Base-by-base conservation (phyloP, 2,113 vertebrate species). In the Dryoscopus gambensis region DNA sequence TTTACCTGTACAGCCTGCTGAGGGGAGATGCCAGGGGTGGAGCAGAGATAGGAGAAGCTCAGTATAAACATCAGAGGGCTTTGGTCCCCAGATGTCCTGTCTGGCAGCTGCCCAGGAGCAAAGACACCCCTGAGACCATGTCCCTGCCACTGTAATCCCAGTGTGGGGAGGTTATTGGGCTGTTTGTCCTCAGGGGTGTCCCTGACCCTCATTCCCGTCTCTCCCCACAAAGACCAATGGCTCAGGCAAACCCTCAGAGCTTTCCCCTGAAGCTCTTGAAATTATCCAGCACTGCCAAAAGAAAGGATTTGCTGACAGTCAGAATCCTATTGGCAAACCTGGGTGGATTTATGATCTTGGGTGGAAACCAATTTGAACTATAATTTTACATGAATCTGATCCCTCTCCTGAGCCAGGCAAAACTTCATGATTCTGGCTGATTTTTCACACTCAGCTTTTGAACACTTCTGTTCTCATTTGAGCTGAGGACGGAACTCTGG, bases 331-430 rank as follows among this genome's bases (percentile, higher is more conserved):
- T 97, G 96, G 96, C 96, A 96, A 92, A 91, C 93, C 60, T 84
- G 76, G 42, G 95, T 95, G 94, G 91, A 97, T 97, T 96, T 96
- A 95, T 89, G 93, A 89, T 95, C 57, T 95, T 97, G 96, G 95
- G 94, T 87, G 94, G 95, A 93, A 97, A 95, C 94, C 95, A 97
- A 70, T 69, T 82, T 79, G 94, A 96, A 73, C 93, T 97, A 52
- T 94, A 96, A 95, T 95, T 97, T 96, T 93, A 96, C 46, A 27
- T 65, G 87, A 97, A 96, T 95, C 57, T 8, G 77, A 96, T 97
- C 93, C 84, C 81, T 93, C 94, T 97, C 93, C 81, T 69, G 96
- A 96, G 96, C 89, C 94, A 95, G 95, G 89, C 94, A 95, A 92
- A 97, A 87, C 77, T 94, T 91, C 62, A 11, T 57, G 89, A 89